phyloP scores from a whole-genome alignment of 2,797 vertebrate species.

The Girardinus metallicus region DNA sequence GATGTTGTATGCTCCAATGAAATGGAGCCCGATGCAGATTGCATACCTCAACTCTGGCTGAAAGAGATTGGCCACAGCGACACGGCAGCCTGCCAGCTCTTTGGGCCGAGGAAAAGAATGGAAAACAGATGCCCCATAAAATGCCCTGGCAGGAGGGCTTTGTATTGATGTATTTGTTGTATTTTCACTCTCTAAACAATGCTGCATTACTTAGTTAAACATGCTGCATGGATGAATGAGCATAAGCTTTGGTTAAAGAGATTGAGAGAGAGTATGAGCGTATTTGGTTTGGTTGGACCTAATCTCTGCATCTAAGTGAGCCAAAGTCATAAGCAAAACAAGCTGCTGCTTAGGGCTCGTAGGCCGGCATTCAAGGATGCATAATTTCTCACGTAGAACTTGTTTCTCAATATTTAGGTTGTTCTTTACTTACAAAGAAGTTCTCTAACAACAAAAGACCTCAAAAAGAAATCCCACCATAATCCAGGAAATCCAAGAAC shows the following conservation, averaged over 20 bases:
- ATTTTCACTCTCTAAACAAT: constrained; percentile 82
- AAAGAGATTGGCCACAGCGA: constrained; percentile 70
- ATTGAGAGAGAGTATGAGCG: constrained; percentile 31
- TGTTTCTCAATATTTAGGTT: background rate
- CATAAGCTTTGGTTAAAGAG: constrained; percentile 48
- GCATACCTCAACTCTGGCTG: constrained; percentile 69
- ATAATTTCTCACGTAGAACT: background rate
- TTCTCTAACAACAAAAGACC: background rate
- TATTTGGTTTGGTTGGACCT: background rate
- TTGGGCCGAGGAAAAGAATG: constrained; percentile 78
- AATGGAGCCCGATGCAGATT: constrained; percentile 74
- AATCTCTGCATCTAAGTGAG: constrained; percentile 1
- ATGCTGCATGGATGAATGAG: constrained; percentile 67
- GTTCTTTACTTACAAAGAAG: background rate
- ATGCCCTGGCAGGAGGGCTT: constrained; percentile 73
- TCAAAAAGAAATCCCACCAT: background rate
- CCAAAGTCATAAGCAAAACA: constrained; percentile 1
- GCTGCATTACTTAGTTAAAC: constrained; percentile 74
- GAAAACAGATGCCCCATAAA: constrained; percentile 84
- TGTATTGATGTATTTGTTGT: constrained; percentile 80
- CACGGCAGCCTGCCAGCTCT: constrained; percentile 73
- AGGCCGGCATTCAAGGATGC: background rate
- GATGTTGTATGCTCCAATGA: constrained; percentile 56
- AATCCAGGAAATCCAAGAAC: background rate
- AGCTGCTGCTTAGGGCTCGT: background rate